Evolutionary conservation across 2,113 vertebrate genomes (phyloP).

Genomic region (Eurypyga helias): DNA sequence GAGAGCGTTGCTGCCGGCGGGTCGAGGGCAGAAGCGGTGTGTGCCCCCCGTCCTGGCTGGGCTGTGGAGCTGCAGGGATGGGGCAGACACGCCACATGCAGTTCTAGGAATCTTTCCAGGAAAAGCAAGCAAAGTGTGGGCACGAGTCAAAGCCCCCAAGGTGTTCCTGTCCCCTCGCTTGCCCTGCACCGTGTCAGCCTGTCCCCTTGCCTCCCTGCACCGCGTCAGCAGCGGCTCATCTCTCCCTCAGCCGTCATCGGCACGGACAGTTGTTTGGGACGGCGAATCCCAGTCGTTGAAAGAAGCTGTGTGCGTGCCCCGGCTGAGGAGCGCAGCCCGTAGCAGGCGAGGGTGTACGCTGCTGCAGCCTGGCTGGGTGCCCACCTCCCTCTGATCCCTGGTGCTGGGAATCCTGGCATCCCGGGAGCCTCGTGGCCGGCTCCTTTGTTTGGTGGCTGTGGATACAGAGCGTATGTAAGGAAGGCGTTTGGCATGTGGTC

Average conservation of each 20-base stretch:
- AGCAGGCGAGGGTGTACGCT: neutral
- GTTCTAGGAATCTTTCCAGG: neutral
- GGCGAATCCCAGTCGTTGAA: neutral
- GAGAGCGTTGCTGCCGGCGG: neutral
- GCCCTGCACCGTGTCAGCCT: fast-evolving
- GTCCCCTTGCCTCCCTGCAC: neutral
- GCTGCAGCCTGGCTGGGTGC: neutral
- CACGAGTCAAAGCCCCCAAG: fast-evolving
- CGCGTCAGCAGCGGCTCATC: fast-evolving
- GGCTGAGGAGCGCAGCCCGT: neutral
- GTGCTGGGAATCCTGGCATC: neutral
- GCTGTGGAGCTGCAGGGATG: neutral
- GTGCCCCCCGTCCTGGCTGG: fast-evolving
- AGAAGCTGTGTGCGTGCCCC: fast-evolving
- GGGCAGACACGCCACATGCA: fast-evolving
- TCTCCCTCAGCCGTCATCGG: neutral
- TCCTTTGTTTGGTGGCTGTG: neutral
- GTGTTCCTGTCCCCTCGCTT: neutral
- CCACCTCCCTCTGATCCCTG: neutral
- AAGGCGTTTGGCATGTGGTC: neutral
- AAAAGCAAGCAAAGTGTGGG: neutral
- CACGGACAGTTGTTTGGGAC: neutral
- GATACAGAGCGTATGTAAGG: neutral
- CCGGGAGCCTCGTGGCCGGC: neutral
- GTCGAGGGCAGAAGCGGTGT: neutral